Evolutionary conservation across 2,113 vertebrate species (phyloP), one percentile per base, ranked within the genome.

Genomic region (Spea multiplicata): DNA sequence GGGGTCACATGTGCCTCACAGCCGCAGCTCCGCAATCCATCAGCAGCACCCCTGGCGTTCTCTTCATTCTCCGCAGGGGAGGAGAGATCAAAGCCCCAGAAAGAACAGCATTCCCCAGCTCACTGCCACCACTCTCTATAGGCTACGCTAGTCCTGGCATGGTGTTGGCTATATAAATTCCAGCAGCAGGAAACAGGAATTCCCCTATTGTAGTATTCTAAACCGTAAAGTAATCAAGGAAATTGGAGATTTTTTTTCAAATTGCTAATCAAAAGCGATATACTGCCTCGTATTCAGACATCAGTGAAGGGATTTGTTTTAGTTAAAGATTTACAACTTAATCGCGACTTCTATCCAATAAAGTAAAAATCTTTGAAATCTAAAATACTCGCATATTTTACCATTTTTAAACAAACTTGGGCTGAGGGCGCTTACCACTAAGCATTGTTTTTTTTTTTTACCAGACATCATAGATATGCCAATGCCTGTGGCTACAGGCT

Each of bases 21-120:
- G n/a, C 66, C 68, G 64, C 64, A 61, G 77, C 45, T 46, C 49
- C 74, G 67, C 66, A 55, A 48, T 30, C 47, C 67, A 59, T 52
- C 50, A 74, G 68, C 65, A 74, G 65, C 64, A 74, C 64, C 46
- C 49, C 53, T 79, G 62, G 45, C 77, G 73, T 55, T 73, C 44
- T 73, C 9, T 52, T 45, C 5, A 57, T 74, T 74, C 71, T 80
- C 78, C 71, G 78, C 78, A 80, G 78, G 78, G 78, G 78, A 74
- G 78, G 71, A 68, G 64, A 80, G 78, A 80, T 80, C 71, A 80
- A 80, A 80, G 78, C 52, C 46, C 61, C 13, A 12, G 30, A 8
- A 14, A 17, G 6, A 16, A 53, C 71, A 13, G 64, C 64, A 80
- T 74, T 68, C 71, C 71, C 47, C 49, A 57, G n/a, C 4, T 61